A percentile compares a stretch with the other conserved stretches of the same genome.
These are phyloP conservation scores for Lasioglossum figueresi DNA, from an alignment of 2,888 invertebrate genomes.

Conservation along the genomic window DNA sequence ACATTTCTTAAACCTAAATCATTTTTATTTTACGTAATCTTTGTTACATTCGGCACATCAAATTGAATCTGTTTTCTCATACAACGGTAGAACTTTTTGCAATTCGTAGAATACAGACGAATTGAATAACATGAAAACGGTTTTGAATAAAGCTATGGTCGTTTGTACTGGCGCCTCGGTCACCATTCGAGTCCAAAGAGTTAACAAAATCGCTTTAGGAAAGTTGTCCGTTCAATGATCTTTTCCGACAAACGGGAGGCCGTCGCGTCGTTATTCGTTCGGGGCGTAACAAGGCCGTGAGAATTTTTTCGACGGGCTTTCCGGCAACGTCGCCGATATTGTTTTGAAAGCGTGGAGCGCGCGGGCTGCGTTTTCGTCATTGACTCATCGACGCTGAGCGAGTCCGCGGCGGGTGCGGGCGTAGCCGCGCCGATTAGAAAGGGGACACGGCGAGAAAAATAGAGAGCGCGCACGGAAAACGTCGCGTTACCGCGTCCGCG, in stretches of 20 bases:
- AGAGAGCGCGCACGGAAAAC: slow-evolving; percentile 27
- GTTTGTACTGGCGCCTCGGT: no score
- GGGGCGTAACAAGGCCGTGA: not conserved
- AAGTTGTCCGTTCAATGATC: not conserved
- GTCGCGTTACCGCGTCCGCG: slow-evolving; percentile 39
- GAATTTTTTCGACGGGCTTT: not conserved
- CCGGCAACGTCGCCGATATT: not conserved
- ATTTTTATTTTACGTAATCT: no score
- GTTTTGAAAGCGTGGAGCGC: not conserved
- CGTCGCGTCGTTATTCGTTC: not conserved
- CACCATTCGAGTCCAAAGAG: no score
- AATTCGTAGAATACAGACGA: no score
- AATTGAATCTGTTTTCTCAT: no score
- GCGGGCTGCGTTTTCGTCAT: not conserved
- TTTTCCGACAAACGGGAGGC: not conserved
- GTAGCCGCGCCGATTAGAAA: slow-evolving; percentile 32
- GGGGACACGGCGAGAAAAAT: slow-evolving; percentile 28
- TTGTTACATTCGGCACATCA: no score
- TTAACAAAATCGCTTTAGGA: not conserved
- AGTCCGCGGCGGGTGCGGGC: not conserved
- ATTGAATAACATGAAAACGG: no score
- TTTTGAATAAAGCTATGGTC: no score
- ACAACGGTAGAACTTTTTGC: no score
- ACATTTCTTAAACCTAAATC: no score
- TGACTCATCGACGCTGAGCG: slow-evolving; percentile 15